Evolutionary conservation across 2,888 invertebrate genomes (phyloP).

Genomic region (Drosophila mimetica): DNA sequence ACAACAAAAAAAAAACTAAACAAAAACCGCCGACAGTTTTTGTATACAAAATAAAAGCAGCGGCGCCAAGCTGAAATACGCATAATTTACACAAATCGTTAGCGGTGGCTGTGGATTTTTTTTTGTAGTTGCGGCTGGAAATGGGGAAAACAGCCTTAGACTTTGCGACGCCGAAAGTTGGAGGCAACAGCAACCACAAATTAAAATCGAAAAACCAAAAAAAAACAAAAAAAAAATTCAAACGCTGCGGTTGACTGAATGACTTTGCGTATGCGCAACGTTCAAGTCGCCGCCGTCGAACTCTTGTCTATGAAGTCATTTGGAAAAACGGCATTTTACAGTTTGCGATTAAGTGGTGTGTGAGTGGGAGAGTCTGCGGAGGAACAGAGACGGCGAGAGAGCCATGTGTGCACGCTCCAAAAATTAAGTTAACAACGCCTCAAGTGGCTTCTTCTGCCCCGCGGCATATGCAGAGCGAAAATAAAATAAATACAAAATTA

Average conservation of each 20-base stretch:
- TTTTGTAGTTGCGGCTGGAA: constrained; percentile 9
- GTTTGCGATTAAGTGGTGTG: constrained; percentile 73
- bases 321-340: constrained; percentile 84
- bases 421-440: constrained; percentile 81
- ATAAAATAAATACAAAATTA: constrained; percentile 34
- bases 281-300: constrained; percentile 50
- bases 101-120: constrained; percentile 36
- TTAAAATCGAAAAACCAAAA: constrained; percentile 35
- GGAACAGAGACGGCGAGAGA: constrained; percentile 22
- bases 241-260: constrained; percentile 40
- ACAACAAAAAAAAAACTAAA: constrained; percentile 17
- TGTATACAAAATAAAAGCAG: constrained; percentile 74
- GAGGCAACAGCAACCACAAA: constrained; percentile 21
- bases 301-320: constrained; percentile 82
- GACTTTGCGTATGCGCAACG: constrained; percentile 60
- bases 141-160: constrained; percentile 54
- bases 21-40: constrained; percentile 66
- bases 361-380: constrained; percentile 64
- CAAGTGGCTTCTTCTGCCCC: constrained; percentile 62
- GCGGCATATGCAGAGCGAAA: constrained; percentile 62
- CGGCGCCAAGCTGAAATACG: constrained; percentile 55
- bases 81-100: constrained; percentile 67
- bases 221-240: constrained; percentile 26
- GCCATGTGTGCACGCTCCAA: constrained; percentile 79
- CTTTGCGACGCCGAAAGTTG: constrained; percentile 44